phyloP scores from a whole-genome alignment of 2,113 vertebrate genomes.

The Corythoichthys intestinalis region DNA sequence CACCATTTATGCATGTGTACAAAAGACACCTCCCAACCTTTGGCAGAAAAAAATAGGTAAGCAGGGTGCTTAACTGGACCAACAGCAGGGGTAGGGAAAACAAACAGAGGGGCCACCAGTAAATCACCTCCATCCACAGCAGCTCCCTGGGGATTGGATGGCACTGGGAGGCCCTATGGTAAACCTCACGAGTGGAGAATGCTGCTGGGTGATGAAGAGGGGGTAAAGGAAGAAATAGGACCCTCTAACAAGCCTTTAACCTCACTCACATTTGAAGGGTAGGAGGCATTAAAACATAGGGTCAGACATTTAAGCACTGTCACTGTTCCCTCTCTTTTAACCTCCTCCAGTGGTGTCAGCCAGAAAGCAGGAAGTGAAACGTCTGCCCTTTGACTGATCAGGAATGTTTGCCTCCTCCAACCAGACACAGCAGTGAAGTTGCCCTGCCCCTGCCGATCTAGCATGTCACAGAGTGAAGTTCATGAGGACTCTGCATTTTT shows the following conservation, averaged over 20 bases:
- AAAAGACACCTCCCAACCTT: constrained; percentile 25
- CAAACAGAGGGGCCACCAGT: constrained; percentile 60
- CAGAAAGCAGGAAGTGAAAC: constrained; percentile 49
- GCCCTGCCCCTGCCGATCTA: not conserved
- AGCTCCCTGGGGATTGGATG: constrained; percentile 47
- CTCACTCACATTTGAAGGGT: not conserved
- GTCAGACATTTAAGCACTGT: not conserved
- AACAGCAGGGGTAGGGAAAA: constrained; percentile 59
- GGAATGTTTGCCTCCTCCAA: constrained; percentile 46
- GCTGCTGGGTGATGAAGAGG: constrained; percentile 11
- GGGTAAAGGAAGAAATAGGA: constrained; percentile 3
- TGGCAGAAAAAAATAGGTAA: constrained; percentile 56
- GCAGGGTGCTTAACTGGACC: constrained; percentile 58
- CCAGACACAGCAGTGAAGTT: not conserved
- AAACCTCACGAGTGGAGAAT: not conserved
- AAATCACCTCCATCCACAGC: constrained; percentile 64
- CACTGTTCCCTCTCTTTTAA: constrained; percentile 14
- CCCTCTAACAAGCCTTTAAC: not conserved
- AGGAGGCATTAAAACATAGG: not conserved
- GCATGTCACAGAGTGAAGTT: not conserved
- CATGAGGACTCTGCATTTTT: not conserved
- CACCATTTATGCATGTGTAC: constrained; percentile 24
- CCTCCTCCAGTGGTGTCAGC: constrained; percentile 29
- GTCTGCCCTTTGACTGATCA: constrained; percentile 55
- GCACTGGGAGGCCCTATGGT: constrained; percentile 41